Conservation (phyloP, 2,888 invertebrate species). For the Drosophila falleni region DNA sequence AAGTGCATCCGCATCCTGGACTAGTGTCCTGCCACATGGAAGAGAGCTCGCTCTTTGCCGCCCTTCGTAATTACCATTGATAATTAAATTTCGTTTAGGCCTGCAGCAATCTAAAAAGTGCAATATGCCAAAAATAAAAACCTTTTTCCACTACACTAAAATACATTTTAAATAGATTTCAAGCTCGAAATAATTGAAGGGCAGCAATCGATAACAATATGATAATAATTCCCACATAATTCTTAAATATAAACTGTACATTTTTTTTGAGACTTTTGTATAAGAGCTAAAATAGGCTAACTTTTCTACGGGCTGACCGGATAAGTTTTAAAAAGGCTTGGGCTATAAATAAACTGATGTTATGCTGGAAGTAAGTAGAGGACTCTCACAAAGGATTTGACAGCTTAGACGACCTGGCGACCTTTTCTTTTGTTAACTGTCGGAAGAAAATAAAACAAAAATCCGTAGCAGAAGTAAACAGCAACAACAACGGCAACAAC, state of each 20-base stretch:
- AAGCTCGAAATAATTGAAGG: neutral
- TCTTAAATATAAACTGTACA: neutral
- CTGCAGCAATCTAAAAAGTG: constrained; percentile 27
- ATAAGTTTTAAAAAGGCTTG: constrained; percentile 30
- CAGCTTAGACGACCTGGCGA: constrained; percentile 45
- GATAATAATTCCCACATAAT: constrained; percentile 11
- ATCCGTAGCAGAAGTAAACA: constrained; percentile 18
- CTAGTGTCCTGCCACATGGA: constrained; percentile 22
- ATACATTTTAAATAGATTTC: neutral
- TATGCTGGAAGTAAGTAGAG: constrained; percentile 1
- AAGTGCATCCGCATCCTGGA: constrained; percentile 17
- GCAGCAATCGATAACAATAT: constrained; percentile 13
- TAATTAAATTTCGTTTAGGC: constrained; percentile 57
- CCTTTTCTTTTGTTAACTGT: constrained; percentile 48
- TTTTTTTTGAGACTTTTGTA: neutral
- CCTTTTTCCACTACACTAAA: neutral
- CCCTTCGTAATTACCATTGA: constrained; percentile 38
- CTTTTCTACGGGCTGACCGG: constrained; percentile 2
- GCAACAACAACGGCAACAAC: constrained; percentile 7
- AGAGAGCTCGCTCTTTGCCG: neutral
- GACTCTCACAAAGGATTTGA: constrained; percentile 36
- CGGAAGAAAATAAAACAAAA: constrained; percentile 35
- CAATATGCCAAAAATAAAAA: constrained; percentile 52
- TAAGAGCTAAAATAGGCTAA: neutral
- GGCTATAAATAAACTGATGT: constrained; percentile 30